These are phyloP conservation scores for Asobara japonica DNA, from an alignment of 1,140 invertebrate genomes.

Conservation along the genomic window DNA sequence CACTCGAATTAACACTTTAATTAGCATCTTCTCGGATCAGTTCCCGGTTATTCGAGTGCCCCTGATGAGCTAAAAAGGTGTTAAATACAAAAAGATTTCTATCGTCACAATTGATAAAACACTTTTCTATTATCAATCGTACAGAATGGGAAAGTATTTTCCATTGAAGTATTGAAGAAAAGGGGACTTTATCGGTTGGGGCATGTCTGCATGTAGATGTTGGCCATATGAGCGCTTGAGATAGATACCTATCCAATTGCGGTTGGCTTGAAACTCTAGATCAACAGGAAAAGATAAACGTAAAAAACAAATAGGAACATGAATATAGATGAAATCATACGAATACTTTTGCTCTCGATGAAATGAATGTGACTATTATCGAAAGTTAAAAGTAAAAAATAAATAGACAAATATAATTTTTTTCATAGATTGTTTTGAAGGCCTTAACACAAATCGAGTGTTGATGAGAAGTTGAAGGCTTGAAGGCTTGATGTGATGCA, in stretches of 20 bases:
- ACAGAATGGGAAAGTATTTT: neutral
- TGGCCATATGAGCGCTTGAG: neutral
- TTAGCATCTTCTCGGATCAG: neutral
- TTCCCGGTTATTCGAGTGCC: neutral
- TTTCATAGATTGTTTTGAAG: no score
- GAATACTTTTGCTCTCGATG: neutral
- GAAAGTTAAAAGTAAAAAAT: neutral
- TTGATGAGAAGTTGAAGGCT: no score
- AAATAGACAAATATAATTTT: neutral
- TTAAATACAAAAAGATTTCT: neutral
- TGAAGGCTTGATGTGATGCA: no score
- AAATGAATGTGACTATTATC: no score
- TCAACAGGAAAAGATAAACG: neutral
- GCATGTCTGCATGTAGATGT: neutral
- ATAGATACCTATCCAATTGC: neutral
- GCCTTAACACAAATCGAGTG: no score
- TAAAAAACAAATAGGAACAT: neutral
- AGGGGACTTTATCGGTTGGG: neutral
- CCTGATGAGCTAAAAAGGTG: neutral
- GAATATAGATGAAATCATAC: neutral
- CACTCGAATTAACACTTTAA: conserved; percentile 9
- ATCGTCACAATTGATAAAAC: neutral
- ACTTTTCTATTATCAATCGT: neutral
- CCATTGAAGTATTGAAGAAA: neutral
- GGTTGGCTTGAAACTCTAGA: neutral